Percentiles rank a stretch among this genome's conserved stretches.
phyloP scores from a whole-genome alignment of 1,140 invertebrate species.

The Drosophila chauvacae region DNA sequence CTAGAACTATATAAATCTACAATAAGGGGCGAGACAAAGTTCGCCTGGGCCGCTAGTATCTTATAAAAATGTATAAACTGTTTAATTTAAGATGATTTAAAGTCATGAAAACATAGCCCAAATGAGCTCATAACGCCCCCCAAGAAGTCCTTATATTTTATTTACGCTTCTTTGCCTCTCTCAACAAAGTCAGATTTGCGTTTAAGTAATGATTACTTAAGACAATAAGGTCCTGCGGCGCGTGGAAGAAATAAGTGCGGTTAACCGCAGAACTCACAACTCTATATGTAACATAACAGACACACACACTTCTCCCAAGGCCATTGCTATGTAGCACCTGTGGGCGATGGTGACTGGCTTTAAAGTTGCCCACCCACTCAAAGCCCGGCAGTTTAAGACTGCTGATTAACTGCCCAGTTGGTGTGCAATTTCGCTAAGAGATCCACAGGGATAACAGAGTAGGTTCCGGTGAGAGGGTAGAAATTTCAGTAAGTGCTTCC shows the following conservation, averaged over 20 bases:
- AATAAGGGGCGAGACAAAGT: too few species aligned
- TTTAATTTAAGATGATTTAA: neutral
- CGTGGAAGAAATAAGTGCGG: slow-evolving; percentile 33
- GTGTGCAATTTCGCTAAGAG: slow-evolving; percentile 47
- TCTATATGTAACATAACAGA: neutral
- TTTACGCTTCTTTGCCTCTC: neutral
- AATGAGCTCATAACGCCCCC: too few species aligned
- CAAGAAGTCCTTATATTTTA: neutral
- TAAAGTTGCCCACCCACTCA: slow-evolving; percentile 31
- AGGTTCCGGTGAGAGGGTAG: neutral
- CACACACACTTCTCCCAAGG: slow-evolving; percentile 14
- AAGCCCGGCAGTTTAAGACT: slow-evolving; percentile 39
- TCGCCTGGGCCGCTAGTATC: too few species aligned
- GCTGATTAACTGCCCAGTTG: slow-evolving; percentile 27
- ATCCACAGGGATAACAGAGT: neutral
- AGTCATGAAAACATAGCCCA: too few species aligned
- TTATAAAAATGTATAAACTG: too few species aligned
- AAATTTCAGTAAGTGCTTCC: slow-evolving; percentile 47
- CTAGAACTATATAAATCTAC: too few species aligned
- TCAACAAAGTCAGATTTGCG: neutral
- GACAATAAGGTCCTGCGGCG: slow-evolving; percentile 7
- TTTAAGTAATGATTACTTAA: slow-evolving; percentile 8
- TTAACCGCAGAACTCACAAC: slow-evolving; percentile 39
- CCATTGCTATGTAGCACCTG: slow-evolving; percentile 21
- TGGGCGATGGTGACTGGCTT: slow-evolving; percentile 3